Conservation (phyloP, 2,797 vertebrate genomes). For the Sus cebifrons region DNA sequence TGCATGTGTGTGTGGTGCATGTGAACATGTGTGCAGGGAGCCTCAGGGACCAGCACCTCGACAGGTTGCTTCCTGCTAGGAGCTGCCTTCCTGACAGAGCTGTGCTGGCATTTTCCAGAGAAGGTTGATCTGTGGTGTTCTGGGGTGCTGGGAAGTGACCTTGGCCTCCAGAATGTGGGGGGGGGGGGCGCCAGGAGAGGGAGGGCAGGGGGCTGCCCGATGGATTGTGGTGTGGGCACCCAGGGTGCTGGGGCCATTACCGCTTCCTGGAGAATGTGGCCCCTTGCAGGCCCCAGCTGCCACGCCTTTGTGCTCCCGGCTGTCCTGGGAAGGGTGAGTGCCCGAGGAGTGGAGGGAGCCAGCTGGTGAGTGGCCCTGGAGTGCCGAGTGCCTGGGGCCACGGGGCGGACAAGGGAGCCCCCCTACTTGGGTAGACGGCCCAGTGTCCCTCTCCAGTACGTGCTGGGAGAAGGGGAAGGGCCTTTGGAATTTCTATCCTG, state of each 20-base stretch:
- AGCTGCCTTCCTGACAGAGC: not conserved
- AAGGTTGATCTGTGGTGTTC: not conserved
- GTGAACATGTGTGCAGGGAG: not conserved
- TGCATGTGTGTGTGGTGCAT: not conserved
- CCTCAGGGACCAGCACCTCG: accelerated
- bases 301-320: accelerated
- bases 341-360: accelerated
- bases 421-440: too few species aligned
- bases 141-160: not conserved
- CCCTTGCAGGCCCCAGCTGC: not conserved
- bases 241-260: accelerated
- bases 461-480: accelerated
- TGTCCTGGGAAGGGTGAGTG: not conserved
- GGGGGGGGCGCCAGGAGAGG: accelerated
- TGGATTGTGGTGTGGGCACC: accelerated
- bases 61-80: too few species aligned
- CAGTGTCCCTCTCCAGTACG: accelerated
- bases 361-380: too few species aligned
- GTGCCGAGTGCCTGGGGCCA: not conserved
- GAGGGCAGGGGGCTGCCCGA: not conserved
- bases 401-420: not conserved
- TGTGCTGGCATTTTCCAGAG: too few species aligned
- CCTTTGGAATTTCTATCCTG: not conserved
- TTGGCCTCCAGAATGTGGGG: not conserved
- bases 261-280: too few species aligned